These are phyloP conservation scores for Gibbula magus DNA, from an alignment of 2,888 invertebrate species.

Conservation along the genomic window DNA sequence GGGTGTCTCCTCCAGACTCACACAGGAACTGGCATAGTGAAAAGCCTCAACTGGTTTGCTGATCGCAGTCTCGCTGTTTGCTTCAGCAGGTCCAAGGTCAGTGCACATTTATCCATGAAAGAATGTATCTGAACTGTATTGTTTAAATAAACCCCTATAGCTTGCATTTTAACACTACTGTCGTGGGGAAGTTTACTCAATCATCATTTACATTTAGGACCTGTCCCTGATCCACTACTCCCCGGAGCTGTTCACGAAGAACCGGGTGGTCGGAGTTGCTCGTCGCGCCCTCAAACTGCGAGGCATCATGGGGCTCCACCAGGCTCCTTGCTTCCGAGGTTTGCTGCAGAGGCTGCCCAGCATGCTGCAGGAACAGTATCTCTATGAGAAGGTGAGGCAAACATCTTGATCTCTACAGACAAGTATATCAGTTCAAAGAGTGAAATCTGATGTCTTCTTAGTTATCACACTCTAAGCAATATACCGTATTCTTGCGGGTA, in stretches of 20 bases:
- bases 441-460: too few species aligned
- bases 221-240: slow-evolving; percentile 77
- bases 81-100: slow-evolving; percentile 78
- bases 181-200: too few species aligned
- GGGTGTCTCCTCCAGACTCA: slow-evolving; percentile 79
- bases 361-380: slow-evolving; percentile 78
- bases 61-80: slow-evolving; percentile 78
- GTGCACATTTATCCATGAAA: background rate
- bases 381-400: slow-evolving; percentile 77
- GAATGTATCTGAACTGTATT: too few species aligned
- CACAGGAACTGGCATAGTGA: slow-evolving; percentile 77
- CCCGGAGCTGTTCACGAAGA: slow-evolving; percentile 75
- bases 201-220: slow-evolving; percentile 67
- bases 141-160: too few species aligned
- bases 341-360: slow-evolving; percentile 76
- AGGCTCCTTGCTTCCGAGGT: slow-evolving; percentile 78
- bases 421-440: background rate
- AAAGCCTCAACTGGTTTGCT: slow-evolving; percentile 78
- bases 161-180: too few species aligned
- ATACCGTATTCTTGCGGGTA: too few species aligned
- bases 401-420: background rate
- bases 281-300: slow-evolving; percentile 77
- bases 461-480: too few species aligned
- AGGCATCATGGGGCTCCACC: slow-evolving; percentile 78
- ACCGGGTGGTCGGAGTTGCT: slow-evolving; percentile 77